Conservation (phyloP, 1,140 invertebrate genomes). For the Brachionus manjavacas region DNA sequence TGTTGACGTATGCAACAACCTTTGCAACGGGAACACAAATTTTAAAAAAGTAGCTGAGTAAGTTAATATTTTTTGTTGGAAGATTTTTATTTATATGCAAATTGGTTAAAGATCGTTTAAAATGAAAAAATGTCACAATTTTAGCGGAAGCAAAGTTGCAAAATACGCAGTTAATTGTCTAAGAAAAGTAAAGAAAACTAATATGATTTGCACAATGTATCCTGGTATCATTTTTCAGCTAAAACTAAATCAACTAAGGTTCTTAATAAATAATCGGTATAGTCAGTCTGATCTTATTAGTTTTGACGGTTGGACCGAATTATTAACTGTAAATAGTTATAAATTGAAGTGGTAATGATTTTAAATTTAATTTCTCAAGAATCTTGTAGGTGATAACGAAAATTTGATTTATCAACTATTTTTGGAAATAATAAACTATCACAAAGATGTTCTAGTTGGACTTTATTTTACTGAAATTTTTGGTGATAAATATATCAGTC, state of each 20-base stretch:
- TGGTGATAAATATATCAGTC: not conserved
- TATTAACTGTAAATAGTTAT: not conserved
- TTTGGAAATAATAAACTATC: not conserved
- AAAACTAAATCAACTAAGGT: slow-evolving; percentile 18
- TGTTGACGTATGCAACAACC: not conserved
- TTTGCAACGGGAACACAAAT: not conserved
- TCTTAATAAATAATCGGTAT: slow-evolving; percentile 20
- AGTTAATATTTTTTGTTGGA: not conserved
- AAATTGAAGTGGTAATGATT: not conserved
- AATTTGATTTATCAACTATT: slow-evolving; percentile 21
- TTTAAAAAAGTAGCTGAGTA: slow-evolving; percentile 35
- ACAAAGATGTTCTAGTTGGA: slow-evolving; percentile 23
- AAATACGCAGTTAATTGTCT: slow-evolving; percentile 25
- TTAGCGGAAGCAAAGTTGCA: not conserved
- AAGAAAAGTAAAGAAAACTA: slow-evolving; percentile 8
- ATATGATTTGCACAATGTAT: not conserved
- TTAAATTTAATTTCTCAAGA: not conserved
- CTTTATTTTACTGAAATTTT: not conserved
- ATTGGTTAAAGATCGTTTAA: not conserved
- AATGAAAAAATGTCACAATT: slow-evolving; percentile 28
- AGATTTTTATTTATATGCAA: not conserved
- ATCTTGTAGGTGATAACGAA: slow-evolving; percentile 10
- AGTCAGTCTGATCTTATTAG: slow-evolving; percentile 21
- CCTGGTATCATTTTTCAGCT: not conserved
- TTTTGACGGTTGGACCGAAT: slow-evolving; percentile 19